Conservation (phyloP, 1,140 invertebrate genomes). For the Parapsyche elsis region DNA sequence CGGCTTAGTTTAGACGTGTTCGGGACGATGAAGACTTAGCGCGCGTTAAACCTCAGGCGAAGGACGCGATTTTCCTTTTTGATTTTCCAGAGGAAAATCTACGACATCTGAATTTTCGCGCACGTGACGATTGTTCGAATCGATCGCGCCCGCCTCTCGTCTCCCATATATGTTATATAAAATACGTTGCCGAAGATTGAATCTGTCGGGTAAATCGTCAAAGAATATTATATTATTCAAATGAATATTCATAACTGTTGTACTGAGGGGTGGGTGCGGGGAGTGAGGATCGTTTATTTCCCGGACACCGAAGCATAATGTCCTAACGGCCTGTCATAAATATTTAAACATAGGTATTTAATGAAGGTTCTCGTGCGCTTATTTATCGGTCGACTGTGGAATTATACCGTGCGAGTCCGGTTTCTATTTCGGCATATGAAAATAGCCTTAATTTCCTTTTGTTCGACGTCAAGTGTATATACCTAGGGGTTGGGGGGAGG, state of each 20-base stretch:
- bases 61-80: no score
- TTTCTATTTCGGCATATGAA: not conserved
- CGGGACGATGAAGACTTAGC: not conserved
- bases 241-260: not conserved
- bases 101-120: no score
- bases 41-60: not conserved
- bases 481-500: no score
- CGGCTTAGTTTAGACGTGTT: not conserved
- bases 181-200: not conserved
- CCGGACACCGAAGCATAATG: constrained; percentile 12
- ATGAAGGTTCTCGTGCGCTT: constrained; percentile 11
- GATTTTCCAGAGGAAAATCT: no score
- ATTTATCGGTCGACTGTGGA: constrained; percentile 12
- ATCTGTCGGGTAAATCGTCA: not conserved
- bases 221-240: not conserved
- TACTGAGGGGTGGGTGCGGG: not conserved
- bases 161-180: no score
- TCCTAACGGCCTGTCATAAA: constrained; percentile 23
- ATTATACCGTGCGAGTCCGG: constrained; percentile 15
- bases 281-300: constrained; percentile 6
- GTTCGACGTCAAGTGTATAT: not conserved
- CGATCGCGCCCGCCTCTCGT: not conserved
- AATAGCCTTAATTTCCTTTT: not conserved
- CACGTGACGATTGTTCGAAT: no score
- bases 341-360: constrained; percentile 34